Base-by-base conservation (phyloP, 2,113 vertebrate genomes). In the Sula dactylatra region DNA sequence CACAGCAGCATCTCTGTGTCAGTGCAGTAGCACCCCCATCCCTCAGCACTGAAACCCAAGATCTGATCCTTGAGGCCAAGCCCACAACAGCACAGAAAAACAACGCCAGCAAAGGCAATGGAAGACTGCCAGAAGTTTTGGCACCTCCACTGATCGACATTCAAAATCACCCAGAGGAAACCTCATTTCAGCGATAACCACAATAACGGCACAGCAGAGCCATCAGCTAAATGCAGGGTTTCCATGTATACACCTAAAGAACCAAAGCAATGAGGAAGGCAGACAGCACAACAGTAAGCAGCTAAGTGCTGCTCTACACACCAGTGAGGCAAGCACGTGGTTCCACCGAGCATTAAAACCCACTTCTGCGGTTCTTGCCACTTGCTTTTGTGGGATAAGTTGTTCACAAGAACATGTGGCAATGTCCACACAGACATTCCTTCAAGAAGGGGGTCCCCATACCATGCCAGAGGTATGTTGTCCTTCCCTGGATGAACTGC, bases 391-490 rank as follows among this genome's bases (percentile, higher is more conserved):
- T 8, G n/a, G 42, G 25, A 1, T 9, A 59, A 55, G 29, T 7
- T 44, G 20, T 20, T 49, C 79, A 66, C 15, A 88, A 34, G 44
- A 74, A 47, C 45, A 40, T 4, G 6, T 2, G 0, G 32, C 54
- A 45, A 73, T 16, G 22, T 40, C 34, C 1, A 2, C 1, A 19
- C 5, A 55, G 81, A 59, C 26, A 31, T 9, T 65, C 25, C 36
- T 66, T 38, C 55, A 40, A 65, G 50, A 73, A 79, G 16, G 13
- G 12, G 4, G 26, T 26, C 19, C 47, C 42, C 3, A 2, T 4
- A 58, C 7, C 44, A 62, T 1, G 0, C 29, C 1, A 2, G 15
- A 59, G 49, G 50, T 26, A n/a, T 1, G 2, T 1, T 65, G 24
- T 50, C 50, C 50, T 31, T 45, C 79, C 16, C 55, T 61, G 26